phyloP scores from a whole-genome alignment of 2,888 invertebrate species.

The Salticus scenicus region DNA sequence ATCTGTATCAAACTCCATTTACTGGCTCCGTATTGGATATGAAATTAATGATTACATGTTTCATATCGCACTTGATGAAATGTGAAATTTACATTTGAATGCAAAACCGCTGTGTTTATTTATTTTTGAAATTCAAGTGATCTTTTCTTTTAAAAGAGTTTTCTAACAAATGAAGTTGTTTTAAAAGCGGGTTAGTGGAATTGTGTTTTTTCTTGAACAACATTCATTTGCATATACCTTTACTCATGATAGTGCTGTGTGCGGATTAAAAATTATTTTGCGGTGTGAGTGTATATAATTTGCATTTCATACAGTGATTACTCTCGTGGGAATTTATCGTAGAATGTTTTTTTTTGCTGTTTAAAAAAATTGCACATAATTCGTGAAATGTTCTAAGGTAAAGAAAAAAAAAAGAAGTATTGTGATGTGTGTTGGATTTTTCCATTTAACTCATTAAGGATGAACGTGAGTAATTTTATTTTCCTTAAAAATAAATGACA shows the following conservation, averaged over 20 bases:
- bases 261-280: no score
- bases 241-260: no score
- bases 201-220: background rate
- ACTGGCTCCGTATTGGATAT: conserved; percentile 1
- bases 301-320: no score
- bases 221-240: background rate
- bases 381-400: no score
- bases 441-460: background rate
- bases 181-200: background rate
- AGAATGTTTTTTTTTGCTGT: no score
- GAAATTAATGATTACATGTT: background rate
- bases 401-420: no score
- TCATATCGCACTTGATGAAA: background rate
- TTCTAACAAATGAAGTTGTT: background rate
- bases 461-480: background rate
- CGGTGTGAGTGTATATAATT: no score
- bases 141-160: background rate
- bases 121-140: background rate
- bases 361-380: no score
- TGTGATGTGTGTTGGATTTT: no score
- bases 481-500: no score
- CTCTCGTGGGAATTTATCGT: no score
- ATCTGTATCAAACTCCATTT: background rate
- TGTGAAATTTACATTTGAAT: background rate
- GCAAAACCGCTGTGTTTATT: background rate